Conservation (phyloP, 2,888 invertebrate genomes). For the Ganaspis brasiliensis region DNA sequence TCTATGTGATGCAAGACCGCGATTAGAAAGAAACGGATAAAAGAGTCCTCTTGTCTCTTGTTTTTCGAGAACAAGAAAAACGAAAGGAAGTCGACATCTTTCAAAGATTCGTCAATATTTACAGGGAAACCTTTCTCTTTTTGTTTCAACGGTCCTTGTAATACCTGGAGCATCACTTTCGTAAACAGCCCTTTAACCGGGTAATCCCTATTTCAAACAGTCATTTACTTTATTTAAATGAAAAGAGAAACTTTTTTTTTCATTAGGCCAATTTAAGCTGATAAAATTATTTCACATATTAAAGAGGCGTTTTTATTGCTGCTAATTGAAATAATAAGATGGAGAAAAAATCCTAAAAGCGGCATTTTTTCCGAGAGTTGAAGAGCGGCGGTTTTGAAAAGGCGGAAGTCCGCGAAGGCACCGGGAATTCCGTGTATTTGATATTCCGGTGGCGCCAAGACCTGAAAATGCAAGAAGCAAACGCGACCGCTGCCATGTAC, state of each 20-base stretch:
- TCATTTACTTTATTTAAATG: not conserved
- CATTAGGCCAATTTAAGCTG: no score
- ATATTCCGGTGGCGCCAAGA: conserved; percentile 73
- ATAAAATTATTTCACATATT: conserved; percentile 37
- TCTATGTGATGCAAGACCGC: conserved; percentile 32
- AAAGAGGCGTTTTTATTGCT: conserved; percentile 23
- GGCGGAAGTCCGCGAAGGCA: conserved; percentile 73
- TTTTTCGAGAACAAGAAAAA: conserved; percentile 9
- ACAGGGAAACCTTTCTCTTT: not conserved
- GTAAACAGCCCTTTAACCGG: not conserved
- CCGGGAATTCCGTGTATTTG: conserved; percentile 69
- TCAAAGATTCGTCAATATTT: conserved; percentile 24
- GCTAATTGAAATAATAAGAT: no score
- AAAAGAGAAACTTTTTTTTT: conserved; percentile 4
- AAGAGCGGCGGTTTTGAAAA: conserved; percentile 63
- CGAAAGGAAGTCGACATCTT: conserved; percentile 24
- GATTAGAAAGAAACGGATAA: conserved; percentile 32
- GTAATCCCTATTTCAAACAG: conserved; percentile 17
- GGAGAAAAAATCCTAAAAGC: no score
- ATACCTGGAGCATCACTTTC: conserved; percentile 28
- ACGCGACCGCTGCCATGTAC: conserved; percentile 51
- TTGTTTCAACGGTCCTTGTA: not conserved
- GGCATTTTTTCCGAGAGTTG: no score
- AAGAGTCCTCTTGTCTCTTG: not conserved
- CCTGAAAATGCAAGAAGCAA: conserved; percentile 29